Base-by-base conservation (phyloP, 2,888 invertebrate genomes). In the Hedya salicella region DNA sequence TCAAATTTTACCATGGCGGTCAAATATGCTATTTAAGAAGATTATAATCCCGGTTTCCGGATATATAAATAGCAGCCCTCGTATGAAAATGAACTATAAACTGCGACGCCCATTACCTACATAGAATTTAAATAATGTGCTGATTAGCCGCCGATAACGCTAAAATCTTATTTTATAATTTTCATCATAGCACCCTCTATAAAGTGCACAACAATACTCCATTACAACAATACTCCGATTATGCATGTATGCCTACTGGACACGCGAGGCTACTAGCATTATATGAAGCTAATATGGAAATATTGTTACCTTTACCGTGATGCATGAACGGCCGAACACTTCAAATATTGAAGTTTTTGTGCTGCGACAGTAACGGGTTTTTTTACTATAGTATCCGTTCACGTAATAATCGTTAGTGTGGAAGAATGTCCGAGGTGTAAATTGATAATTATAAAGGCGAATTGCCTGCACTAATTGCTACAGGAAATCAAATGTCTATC, bases 401-500 rank as follows among this genome's bases (percentile, higher is more conserved):
- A 39, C 19, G 9, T 42, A 46, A 13, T 36, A 25, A 46, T 39
- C 53, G 36, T 36, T 19, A n/a, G n/a, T n/a, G 36, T 19, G 13
- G 17, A 36, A 21, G 30, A 14, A 62, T 30, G 42, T 46, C 44
- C 32, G 19, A 57, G 30, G 44, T 6, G 25, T 44, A 44, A 44
- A 44, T 48, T 21, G 6, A 21, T 21, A 4, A 36, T 36, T 8
- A 2, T 11, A 36, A 25, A 25, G 2, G 6, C 25, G 42, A 44
- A n/a, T n/a, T 21, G n/a, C n/a, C 49, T 40, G 21, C 25, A 46
- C 25, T 49, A 39, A 42, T 30, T 25, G 6, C 25, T 25, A 1
- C 25, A n/a, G n/a, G n/a, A n/a, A n/a, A n/a, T n/a, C n/a, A n/a
- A n/a, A n/a, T n/a, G n/a, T n/a, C n/a, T n/a, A n/a, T n/a, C n/a